Base-by-base conservation (phyloP, 1,140 invertebrate species). In the Wasmannia auropunctata region DNA sequence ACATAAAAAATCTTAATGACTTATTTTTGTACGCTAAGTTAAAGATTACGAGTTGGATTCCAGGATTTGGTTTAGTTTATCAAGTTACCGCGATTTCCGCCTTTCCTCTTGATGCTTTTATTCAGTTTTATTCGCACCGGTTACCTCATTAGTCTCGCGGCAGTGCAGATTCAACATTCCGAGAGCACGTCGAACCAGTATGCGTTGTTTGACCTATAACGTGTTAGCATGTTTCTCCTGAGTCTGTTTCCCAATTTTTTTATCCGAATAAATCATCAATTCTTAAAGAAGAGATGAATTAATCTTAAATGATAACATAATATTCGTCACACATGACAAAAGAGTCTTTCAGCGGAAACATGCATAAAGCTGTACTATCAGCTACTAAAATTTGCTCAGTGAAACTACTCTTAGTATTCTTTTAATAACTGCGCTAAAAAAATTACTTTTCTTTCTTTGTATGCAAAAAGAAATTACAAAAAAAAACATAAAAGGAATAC, bases 151-250 rank as follows among this genome's bases (percentile, higher is more conserved):
- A 77, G 63, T 74, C 46, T 37, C n/a, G 22, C 34, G n/a, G 34
- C 34, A 34, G 16, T 28, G 14, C 86, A 62, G 56, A 74, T 86
- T 86, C 76, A 77, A 87, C 92, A 94, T 94, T 94, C 93, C 92
- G 75, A 80, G 84, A 90, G 93, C 92, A 92, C 93, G 89, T 94
- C 93, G 92, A 94, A 93, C 92, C 90, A 86, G 11, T 65, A 77
- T 46, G 10, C 25, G 34, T 54, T 0, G n/a, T 65, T 77, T 65
- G 25, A 77, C 40, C 3, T 60, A 40, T 75, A 60, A 60, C 10
- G 3, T n/a, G n/a, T 11, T 60, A 19, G 3, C 8, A n/a, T 34
- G 19, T 34, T 51, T 51, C 14, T 60, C 2, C 4, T 25, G 4
- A 63, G 25, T n/a, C 0, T 63, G 22, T 46, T 65, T 25, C 2